Evolutionary conservation across 2,888 invertebrate species (phyloP), one percentile per base, ranked within the genome.

Genomic region (Acanthosepion lycidas): DNA sequence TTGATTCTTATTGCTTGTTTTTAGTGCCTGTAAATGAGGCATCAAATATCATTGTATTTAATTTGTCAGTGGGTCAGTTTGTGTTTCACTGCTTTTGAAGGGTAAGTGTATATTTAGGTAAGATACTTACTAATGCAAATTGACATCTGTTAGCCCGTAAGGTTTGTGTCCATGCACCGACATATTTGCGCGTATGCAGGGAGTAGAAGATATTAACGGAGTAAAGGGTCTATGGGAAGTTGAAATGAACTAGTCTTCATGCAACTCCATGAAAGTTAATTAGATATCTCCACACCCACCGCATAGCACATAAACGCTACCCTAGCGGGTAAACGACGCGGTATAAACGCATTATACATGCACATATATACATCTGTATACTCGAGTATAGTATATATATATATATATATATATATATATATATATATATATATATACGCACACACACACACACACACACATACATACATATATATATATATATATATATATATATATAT

Each of bases 341-440:
- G 12, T 0, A 12, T 33, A 26, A 20, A 59, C 6, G 59, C 20
- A 15, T 64, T 64, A n/a, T 78, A 28, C n/a, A 78, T n/a, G n/a
- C n/a, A n/a, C 2, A 9, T 9, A n/a, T n/a, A 78, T 8, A 0
- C 1, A 78, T 8, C 3, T 0, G n/a, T n/a, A 78, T 3, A 8
- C 3, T 18, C 3, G 42, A 42, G 42, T 42, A 42, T 42, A 42
- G 2, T n/a, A n/a, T n/a, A 78, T n/a, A 28, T 8, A 78, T n/a
- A 78, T 8, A 28, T 1, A 6, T 1, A n/a, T n/a, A 78, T n/a
- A 28, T 8, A 28, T 64, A 64, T 64, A n/a, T 78, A 78, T n/a
- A 78, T 78, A 78, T 78, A 78, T 78, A 78, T n/a, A n/a, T n/a
- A 78, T n/a, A 78, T 59, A 42, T n/a, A n/a, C n/a, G n/a, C n/a